Percentiles rank a stretch among this genome's conserved stretches.
These are phyloP conservation scores for Orchesellides sinensis DNA, from an alignment of 2,888 invertebrate species.

Conservation along the genomic window DNA sequence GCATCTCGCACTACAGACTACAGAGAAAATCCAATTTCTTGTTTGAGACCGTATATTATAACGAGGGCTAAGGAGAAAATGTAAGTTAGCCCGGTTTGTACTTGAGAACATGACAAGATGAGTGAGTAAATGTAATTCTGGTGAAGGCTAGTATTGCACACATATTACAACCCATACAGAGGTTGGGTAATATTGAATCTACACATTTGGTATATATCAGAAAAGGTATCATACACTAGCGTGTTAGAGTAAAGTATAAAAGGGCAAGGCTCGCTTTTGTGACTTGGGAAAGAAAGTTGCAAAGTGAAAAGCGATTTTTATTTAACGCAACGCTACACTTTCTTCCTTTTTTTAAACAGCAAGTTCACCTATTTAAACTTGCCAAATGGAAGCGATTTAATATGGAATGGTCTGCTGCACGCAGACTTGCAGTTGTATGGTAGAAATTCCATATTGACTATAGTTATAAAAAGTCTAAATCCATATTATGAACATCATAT, in stretches of 20 bases:
- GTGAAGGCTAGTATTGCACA: background rate
- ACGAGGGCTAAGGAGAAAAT: background rate
- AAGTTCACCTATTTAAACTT: slow-evolving; percentile 33
- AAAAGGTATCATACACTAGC: background rate
- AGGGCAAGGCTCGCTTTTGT: no score
- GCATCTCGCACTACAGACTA: background rate
- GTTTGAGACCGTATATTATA: background rate
- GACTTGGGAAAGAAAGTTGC: background rate
- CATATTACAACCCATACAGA: background rate
- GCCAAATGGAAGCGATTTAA: background rate
- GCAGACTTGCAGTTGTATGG: background rate
- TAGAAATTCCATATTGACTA: background rate
- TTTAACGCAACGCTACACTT: slow-evolving; percentile 3
- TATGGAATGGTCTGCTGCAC: background rate
- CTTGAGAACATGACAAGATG: background rate
- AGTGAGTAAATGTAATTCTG: slow-evolving; percentile 21
- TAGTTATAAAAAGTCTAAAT: background rate
- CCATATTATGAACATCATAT: background rate
- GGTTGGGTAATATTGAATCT: no score
- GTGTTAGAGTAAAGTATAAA: no score
- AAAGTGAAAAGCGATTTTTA: slow-evolving; percentile 8
- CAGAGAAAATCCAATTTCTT: slow-evolving; percentile 35
- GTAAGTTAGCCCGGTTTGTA: background rate
- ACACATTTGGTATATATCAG: background rate
- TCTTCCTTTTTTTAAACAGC: background rate